Conservation (phyloP, 2,797 vertebrate genomes). For the Eospalax fontanierii region DNA sequence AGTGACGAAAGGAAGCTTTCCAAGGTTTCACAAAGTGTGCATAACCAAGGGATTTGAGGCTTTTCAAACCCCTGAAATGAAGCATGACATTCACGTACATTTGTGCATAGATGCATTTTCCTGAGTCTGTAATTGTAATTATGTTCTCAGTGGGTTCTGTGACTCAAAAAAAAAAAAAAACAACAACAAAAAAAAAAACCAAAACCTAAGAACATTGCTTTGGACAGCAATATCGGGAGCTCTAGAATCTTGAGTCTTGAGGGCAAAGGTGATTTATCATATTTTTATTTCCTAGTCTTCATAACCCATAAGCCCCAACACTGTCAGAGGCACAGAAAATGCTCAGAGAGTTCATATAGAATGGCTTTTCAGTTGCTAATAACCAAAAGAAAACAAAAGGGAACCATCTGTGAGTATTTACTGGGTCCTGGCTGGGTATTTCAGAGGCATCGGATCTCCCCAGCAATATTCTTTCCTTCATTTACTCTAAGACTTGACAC, state of each 20-base stretch:
- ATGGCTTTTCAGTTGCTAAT: neutral
- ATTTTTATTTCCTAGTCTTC: slow-evolving; percentile 53
- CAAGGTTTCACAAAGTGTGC: neutral
- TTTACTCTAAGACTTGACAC: neutral
- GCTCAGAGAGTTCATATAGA: neutral
- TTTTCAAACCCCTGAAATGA: slow-evolving; percentile 15
- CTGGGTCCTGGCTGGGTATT: neutral
- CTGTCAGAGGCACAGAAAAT: neutral
- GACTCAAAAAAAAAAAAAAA: slow-evolving; percentile 1
- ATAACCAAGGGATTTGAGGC: neutral
- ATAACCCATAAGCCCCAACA: neutral
- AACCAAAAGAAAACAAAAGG: neutral
- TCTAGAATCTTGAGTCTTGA: slow-evolving; percentile 3
- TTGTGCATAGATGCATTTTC: neutral
- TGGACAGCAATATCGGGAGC: slow-evolving; percentile 3
- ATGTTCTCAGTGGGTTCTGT: slow-evolving; percentile 45
- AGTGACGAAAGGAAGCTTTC: neutral
- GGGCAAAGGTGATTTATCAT: slow-evolving; percentile 1
- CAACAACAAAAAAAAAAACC: neutral
- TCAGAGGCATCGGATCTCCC: neutral
- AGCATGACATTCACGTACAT: neutral
- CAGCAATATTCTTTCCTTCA: neutral
- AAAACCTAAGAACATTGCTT: slow-evolving; percentile 26
- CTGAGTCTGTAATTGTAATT: slow-evolving; percentile 57
- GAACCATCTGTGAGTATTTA: neutral